Base-by-base conservation (phyloP, 1,140 invertebrate species). In the Spodoptera litura region DNA sequence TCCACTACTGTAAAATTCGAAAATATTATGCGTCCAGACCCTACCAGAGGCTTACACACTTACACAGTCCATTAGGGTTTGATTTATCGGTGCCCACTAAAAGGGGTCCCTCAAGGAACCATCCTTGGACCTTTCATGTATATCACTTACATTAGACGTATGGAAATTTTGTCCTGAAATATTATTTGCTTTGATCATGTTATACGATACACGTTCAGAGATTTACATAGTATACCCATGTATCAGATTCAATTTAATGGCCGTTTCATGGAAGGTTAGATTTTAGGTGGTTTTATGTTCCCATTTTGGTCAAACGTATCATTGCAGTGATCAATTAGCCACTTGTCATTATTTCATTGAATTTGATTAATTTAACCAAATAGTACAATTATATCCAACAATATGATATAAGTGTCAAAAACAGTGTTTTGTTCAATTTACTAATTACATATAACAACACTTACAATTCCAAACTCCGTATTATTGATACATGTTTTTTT, bases 71-170 rank as follows among this genome's bases (percentile, higher is more conserved):
- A 91, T 91, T 91, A 91, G 78, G 86, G 79, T 58, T 86, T 91
- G 90, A 91, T 91, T 91, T 91, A 91, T 91, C 83, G 83, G 83
- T 83, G 78, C 80, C 85, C 85, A 87, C 88, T 89, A 91, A 90
- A 91, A 91, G 89, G 89, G 90, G 87, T 91, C 86, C 86, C 84
- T 75, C 84, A 85, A 84, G 82, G 82, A 83, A 64, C 79, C 75
- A 78, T 83, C 77, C 81, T 85, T 78, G 80, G 84, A 55, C 81
- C 82, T 77, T 83, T 74, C 75, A 75, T 80, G 56, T 83, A 80
- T 85, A 85, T 85, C 79, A 85, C 84, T 83, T 83, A 85, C 84
- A 85, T 83, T 85, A 83, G 82, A 78, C 78, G 78, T 85, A 85
- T 85, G 84, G 82, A 83, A 85, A 85, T 85, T 85, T 82, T 76